Evolutionary conservation across 2,888 invertebrate genomes (phyloP), one percentile per base, ranked within the genome.

Genomic region (Sceliomorpha sp.): DNA sequence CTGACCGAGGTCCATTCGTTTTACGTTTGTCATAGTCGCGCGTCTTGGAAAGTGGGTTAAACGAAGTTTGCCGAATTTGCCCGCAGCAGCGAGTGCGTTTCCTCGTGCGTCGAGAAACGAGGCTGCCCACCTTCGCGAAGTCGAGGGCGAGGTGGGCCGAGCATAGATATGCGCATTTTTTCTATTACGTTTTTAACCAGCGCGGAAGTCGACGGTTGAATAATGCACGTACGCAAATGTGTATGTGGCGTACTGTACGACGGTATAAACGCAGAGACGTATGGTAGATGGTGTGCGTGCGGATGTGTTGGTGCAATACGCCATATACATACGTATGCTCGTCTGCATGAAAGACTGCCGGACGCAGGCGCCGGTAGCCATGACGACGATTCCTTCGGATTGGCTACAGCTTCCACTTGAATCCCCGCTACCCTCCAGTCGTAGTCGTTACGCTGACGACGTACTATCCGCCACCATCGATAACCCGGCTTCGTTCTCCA

Each of bases 351-450:
- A 37, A 42, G 39, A 29, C 70, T 76, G 75, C 74, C 79, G 80
- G 79, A 84, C 84, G 84, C 86, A 86, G 84, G 86, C 84, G 86
- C 86, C 77, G 81, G 86, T 86, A 85, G 82, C 79, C 84, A 87
- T 87, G 85, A 79, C 81, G 81, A 87, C 87, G 83, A 83, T 84
- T 87, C 83, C 86, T 86, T 88, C 84, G 86, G 87, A 88, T 87
- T 87, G 87, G 87, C 84, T 83, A 74, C 84, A 84, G 84, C 83
- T 81, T 84, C 84, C 85, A 85, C 85, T 85, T 80, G 80, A 81
- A 82, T 81, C 81, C 83, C 83, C 79, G 74, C 76, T 77, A 73
- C 74, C 74, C 70, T 74, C 72, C 55, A 40, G 58, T 59, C 20
- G 20, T 20, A 20, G 20, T 39, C 62, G 9, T 34, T 12, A 24